Evolutionary conservation across 2,113 vertebrate genomes (phyloP), one percentile per base, ranked within the genome.

Genomic region (Hipposideros armiger): DNA sequence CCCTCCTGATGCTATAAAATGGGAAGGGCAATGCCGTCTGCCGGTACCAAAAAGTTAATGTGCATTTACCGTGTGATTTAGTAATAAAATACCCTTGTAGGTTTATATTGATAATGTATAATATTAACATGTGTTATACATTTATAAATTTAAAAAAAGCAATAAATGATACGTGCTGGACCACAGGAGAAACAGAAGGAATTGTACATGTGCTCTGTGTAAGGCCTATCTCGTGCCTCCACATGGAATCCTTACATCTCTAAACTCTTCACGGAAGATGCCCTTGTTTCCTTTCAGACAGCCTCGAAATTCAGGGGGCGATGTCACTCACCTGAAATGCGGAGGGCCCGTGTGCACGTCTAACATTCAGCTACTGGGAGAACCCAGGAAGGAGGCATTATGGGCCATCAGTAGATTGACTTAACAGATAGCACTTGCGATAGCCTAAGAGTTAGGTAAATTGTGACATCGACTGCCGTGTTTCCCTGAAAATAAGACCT

Each of bases 121-220:
- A 16, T 13, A n/a, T 60, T 32, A 58, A 62, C 14, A 9, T 87
- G 7, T 13, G 10, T 73, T 36, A 13, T 54, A n/a, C 45, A 56
- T 42, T 58, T 40, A 66, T 14, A n/a, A 66, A 10, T 80, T 26
- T 26, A 54, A 60, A 50, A 30, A 90, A 78, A 32, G 10, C 11
- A 28, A 30, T 40, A 30, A 11, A 4, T 54, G 6, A 47, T 76
- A 4, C 66, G 54, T 14, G 45, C 77, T 76, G 52, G 40, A 32
- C 45, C 90, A 50, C 4, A 64, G n/a, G 13, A 87, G 9, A 40
- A 54, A 40, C 0, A 42, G 40, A 87, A 64, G 22, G 16, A 80
- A 47, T 20, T 11, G 0, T 13, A 14, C 0, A 26, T 3, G 6
- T 70, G 14, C 8, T n/a, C 7, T 13, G 7, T 17, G 1, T 13